phyloP scores from a whole-genome alignment of 2,797 vertebrate species.

The Muscicapa comitata region DNA sequence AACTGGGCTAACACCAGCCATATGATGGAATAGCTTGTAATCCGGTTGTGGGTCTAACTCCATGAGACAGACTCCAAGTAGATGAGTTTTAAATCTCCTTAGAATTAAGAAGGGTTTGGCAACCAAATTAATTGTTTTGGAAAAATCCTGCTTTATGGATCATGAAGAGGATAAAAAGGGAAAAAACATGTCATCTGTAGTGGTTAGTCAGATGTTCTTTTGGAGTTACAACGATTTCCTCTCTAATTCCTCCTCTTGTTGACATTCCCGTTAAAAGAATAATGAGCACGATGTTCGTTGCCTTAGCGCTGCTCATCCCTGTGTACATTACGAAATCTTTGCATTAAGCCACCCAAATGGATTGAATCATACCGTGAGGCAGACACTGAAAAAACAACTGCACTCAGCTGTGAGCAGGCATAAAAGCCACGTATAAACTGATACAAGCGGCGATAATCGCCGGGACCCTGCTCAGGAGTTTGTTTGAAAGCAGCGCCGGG shows the following conservation, averaged over 20 bases:
- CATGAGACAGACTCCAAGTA: constrained; percentile 58
- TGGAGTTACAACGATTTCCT: constrained; percentile 65
- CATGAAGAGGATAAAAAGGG: constrained; percentile 57
- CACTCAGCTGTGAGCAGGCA: background rate
- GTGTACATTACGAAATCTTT: constrained; percentile 45
- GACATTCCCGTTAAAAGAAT: constrained; percentile 65
- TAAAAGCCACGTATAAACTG: background rate
- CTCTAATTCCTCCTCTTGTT: constrained; percentile 69
- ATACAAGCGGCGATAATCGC: background rate
- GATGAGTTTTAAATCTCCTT: constrained; percentile 74
- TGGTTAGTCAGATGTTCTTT: constrained; percentile 72
- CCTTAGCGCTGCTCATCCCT: constrained; percentile 34
- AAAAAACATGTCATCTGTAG: constrained; percentile 60
- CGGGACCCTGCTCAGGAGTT: background rate
- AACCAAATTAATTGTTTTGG: constrained; percentile 73
- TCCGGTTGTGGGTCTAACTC: constrained; percentile 68
- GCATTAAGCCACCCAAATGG: constrained; percentile 50
- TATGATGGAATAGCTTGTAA: constrained; percentile 72
- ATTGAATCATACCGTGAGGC: background rate
- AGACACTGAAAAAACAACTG: constrained; percentile 40
- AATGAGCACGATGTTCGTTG: constrained; percentile 37
- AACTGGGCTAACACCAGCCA: constrained; percentile 68
- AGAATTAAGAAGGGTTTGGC: constrained; percentile 72
- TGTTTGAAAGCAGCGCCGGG: background rate
- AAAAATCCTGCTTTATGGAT: constrained; percentile 70